Evolutionary conservation across 2,797 vertebrate genomes (phyloP), one percentile per base, ranked within the genome.

Genomic region (Monodelphis domestica): DNA sequence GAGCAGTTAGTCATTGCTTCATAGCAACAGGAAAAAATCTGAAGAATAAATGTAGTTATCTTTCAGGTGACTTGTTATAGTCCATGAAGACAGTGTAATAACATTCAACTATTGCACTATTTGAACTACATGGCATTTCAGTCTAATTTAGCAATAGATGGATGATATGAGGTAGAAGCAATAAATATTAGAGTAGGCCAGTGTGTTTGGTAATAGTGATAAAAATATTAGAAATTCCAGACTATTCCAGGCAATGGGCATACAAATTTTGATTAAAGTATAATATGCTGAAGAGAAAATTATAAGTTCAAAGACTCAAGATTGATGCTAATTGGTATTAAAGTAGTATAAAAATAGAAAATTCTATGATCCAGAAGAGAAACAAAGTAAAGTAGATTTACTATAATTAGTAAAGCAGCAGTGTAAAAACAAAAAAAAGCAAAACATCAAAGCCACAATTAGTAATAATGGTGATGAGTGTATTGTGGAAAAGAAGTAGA

Each of bases 291-390:
- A 88, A 94, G 87, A 89, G 30, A 91, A 91, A 89, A 78, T 59
- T 87, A 54, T 28, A 89, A 87, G 53, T 52, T 57, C n/a, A 70
- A 0, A 78, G 54, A 33, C 38, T 45, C 70, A n/a, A 87, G 26
- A 38, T 1, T 12, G 12, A 78, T 29, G 91, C 17, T 93, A 63
- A 17, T 91, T 52, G 30, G 63, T 56, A 51, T 4, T 52, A 55
- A 70, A 3, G n/a, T 78, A 92, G 57, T 91, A 24, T 90, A 92
- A 57, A 88, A 33, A 53, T 88, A 54, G 55, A 21, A 89, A 52
- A 30, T 84, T 51, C 93, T 95, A 90, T 92, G 26, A 45, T 87
- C 84, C 30, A 88, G 51, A 56, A 94, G 91, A 84, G 92, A 93
- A 78, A 33, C n/a, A 57, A 7, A 50, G 12, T 12, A 24, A 38